phyloP scores from a whole-genome alignment of 2,888 invertebrate genomes.

The Acanthococcus lagerstroemiae region DNA sequence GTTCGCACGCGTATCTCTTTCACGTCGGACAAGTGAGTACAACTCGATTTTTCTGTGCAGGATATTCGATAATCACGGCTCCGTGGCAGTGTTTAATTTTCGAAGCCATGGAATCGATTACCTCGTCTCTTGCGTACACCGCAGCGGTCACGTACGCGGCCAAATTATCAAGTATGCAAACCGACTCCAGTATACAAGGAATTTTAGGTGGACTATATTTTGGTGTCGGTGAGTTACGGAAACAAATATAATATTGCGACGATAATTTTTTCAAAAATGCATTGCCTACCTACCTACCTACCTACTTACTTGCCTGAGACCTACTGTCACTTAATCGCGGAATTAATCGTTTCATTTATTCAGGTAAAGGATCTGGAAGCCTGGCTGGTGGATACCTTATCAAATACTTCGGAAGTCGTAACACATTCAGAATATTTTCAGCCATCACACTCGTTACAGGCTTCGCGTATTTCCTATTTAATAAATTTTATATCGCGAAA shows the following conservation, averaged over 20 bases:
- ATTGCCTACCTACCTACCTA: not conserved
- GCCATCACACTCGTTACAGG: slow-evolving; percentile 54
- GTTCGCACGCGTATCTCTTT: not conserved
- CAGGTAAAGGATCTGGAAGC: slow-evolving; percentile 66
- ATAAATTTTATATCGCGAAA: slow-evolving; percentile 44
- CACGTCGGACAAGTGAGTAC: too few relatives aligned
- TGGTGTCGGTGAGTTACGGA: slow-evolving; percentile 54
- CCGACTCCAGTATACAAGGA: slow-evolving; percentile 66
- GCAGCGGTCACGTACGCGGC: slow-evolving; percentile 70
- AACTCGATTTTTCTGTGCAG: slow-evolving; percentile 41
- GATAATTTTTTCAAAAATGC: not conserved
- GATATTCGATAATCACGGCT: slow-evolving; percentile 64
- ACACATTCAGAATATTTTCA: slow-evolving; percentile 61
- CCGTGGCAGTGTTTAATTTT: slow-evolving; percentile 65
- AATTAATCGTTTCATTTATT: slow-evolving; percentile 34
- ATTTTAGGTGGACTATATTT: slow-evolving; percentile 69
- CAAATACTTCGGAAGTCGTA: slow-evolving; percentile 59
- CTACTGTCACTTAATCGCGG: too few relatives aligned
- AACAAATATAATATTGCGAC: not conserved
- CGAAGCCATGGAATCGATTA: slow-evolving; percentile 67
- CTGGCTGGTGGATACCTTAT: slow-evolving; percentile 64
- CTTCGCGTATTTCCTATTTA: slow-evolving; percentile 57
- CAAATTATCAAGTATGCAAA: slow-evolving; percentile 58
- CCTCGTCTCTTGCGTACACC: slow-evolving; percentile 62
- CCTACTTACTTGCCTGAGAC: not conserved